These are phyloP conservation scores for Pemphredon lugubris DNA, from an alignment of 2,888 invertebrate species.

Conservation along the genomic window DNA sequence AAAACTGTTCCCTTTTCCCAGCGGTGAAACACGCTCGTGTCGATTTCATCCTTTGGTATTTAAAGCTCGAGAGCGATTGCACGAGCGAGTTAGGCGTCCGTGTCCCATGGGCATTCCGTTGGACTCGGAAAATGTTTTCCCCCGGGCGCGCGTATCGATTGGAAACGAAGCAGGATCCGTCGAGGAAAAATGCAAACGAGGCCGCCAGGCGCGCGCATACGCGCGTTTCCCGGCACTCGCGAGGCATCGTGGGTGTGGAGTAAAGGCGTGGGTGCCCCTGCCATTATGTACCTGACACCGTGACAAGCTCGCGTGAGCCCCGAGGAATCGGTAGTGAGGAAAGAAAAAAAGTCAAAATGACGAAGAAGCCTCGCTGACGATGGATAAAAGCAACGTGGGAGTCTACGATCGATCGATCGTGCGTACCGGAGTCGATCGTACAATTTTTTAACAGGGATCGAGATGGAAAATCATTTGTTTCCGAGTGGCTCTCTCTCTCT, in stretches of 20 bases:
- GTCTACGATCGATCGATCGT: too few species aligned
- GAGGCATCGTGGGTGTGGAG: constrained; percentile 15
- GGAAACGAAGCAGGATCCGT: too few species aligned
- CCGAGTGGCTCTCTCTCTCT: too few species aligned
- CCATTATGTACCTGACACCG: constrained; percentile 70
- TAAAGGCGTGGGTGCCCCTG: constrained; percentile 64
- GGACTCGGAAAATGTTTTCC: too few species aligned
- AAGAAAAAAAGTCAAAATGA: constrained; percentile 35
- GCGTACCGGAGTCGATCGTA: constrained; percentile 22
- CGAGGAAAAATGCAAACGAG: not conserved
- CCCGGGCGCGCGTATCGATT: too few species aligned
- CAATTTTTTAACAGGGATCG: constrained; percentile 28
- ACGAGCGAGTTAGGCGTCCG: too few species aligned
- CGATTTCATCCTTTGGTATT: too few species aligned
- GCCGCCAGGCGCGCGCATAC: not conserved
- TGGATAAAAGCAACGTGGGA: constrained; percentile 45
- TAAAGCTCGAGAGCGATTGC: too few species aligned
- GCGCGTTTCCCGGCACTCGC: not conserved
- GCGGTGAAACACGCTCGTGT: too few species aligned
- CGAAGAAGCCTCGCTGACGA: constrained; percentile 5
- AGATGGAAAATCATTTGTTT: too few species aligned
- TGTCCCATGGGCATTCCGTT: too few species aligned
- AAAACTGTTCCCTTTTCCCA: too few species aligned
- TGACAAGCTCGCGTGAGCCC: constrained; percentile 61
- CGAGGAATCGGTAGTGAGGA: constrained; percentile 52